phyloP scores from a whole-genome alignment of 2,888 invertebrate genomes.

The Eubasilissa splendida region DNA sequence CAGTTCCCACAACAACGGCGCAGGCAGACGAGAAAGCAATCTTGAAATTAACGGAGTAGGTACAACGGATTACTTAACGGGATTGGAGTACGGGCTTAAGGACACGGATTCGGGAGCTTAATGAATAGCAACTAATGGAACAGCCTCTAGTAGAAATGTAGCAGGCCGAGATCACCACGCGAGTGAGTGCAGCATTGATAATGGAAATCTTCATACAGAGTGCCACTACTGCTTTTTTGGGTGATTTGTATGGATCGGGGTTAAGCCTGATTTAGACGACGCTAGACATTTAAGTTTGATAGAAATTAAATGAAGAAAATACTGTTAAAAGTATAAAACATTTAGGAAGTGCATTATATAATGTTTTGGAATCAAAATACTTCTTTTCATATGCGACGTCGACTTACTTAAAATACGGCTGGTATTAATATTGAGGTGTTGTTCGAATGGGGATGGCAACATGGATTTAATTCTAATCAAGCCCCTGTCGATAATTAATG shows the following conservation, averaged over 20 bases:
- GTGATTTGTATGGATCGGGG: constrained; percentile 3
- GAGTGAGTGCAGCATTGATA: not conserved
- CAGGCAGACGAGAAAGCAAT: constrained; percentile 54
- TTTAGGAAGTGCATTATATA: not conserved
- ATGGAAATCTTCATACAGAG: constrained; percentile 34
- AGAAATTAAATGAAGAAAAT: not conserved
- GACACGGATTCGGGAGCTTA: constrained; percentile 25
- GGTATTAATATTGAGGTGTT: constrained; percentile 48
- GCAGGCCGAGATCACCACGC: not conserved
- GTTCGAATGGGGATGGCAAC: constrained; percentile 54
- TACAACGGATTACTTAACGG: constrained; percentile 57
- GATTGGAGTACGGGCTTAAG: constrained; percentile 53
- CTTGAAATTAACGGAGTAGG: constrained; percentile 56
- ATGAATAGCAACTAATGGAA: constrained; percentile 34
- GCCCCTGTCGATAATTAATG: constrained; percentile 58
- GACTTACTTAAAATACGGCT: not conserved
- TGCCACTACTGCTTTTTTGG: constrained; percentile 4
- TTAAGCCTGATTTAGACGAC: constrained; percentile 33
- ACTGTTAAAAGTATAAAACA: constrained; percentile 5
- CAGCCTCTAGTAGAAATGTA: constrained; percentile 13
- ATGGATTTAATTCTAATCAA: constrained; percentile 58
- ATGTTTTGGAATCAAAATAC: not conserved
- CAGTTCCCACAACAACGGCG: constrained; percentile 36
- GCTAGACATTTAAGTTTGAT: constrained; percentile 7
- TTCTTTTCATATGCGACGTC: not conserved